Percentiles rank a stretch among this genome's conserved stretches.
Conservation (phyloP, 2,797 vertebrate genomes). For the Lutjanus argentimaculatus region DNA sequence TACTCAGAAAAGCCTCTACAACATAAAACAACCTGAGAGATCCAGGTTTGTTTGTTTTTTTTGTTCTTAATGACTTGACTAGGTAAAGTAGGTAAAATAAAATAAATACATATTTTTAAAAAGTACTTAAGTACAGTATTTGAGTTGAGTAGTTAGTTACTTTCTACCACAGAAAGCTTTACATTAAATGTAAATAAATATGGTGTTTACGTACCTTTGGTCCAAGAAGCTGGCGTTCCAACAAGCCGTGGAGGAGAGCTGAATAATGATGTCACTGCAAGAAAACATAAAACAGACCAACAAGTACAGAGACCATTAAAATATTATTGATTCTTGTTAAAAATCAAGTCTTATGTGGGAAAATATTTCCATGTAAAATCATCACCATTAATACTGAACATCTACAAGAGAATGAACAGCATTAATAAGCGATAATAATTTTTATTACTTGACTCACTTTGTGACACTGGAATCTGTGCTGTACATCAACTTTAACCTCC, state of each 20-base stretch:
- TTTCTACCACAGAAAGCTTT: not conserved
- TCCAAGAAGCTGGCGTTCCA: slow-evolving; percentile 99
- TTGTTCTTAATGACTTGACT: too few species aligned
- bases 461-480: slow-evolving; percentile 90
- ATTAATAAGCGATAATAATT: not conserved
- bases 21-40: too few species aligned
- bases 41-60: too few species aligned
- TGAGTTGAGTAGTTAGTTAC: too few species aligned
- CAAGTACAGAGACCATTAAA: not conserved
- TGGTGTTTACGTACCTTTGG: slow-evolving; percentile 89
- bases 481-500: slow-evolving; percentile 94
- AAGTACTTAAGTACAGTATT: too few species aligned
- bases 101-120: too few species aligned
- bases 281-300: slow-evolving; percentile 9
- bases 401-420: not conserved
- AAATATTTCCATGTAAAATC: not conserved
- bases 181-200: not conserved
- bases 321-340: not conserved
- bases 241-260: slow-evolving; percentile 95
- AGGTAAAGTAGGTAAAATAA: too few species aligned
- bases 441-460: slow-evolving; percentile 87
- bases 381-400: not conserved
- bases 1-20: too few species aligned
- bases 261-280: slow-evolving; percentile 91
- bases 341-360: not conserved